Percentiles rank a stretch among this genome's conserved stretches.
These are phyloP conservation scores for Camponotus vicinus DNA, from an alignment of 1,140 invertebrate genomes.

Conservation along the genomic window DNA sequence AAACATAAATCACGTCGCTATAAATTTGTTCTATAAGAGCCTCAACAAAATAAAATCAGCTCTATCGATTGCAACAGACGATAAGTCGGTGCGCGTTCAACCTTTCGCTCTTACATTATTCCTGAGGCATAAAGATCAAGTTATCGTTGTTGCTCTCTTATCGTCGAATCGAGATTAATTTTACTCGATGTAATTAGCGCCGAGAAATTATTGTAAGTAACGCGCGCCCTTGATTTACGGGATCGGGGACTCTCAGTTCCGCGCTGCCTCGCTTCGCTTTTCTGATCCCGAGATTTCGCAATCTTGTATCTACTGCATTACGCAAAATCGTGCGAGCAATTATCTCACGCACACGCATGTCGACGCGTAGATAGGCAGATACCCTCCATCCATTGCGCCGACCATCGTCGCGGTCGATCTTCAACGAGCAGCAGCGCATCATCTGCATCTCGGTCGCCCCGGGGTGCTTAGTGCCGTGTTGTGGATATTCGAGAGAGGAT, in stretches of 20 bases:
- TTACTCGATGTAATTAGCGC: slow-evolving; percentile 47
- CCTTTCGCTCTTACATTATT: slow-evolving; percentile 19
- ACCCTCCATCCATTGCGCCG: slow-evolving; percentile 29
- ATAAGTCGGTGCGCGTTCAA: slow-evolving; percentile 7
- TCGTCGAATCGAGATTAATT: slow-evolving; percentile 45
- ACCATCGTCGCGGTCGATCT: slow-evolving; percentile 33
- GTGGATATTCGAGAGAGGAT: slow-evolving; percentile 70
- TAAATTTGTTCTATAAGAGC: slow-evolving; percentile 11
- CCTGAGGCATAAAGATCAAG: slow-evolving; percentile 37
- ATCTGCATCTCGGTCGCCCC: slow-evolving; percentile 61
- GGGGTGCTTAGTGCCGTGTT: slow-evolving; percentile 45
- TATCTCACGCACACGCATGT: slow-evolving; percentile 40
- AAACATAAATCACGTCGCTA: not conserved
- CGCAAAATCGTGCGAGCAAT: slow-evolving; percentile 59
- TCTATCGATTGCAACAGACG: not conserved
- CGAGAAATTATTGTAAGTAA: slow-evolving; percentile 42
- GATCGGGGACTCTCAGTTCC: not conserved
- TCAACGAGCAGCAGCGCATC: slow-evolving; percentile 50
- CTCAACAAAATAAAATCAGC: not conserved
- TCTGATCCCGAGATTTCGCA: slow-evolving; percentile 58
- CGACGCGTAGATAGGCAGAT: not conserved
- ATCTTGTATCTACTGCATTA: slow-evolving; percentile 63
- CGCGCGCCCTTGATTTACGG: slow-evolving; percentile 53
- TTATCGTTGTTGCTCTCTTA: slow-evolving; percentile 42
- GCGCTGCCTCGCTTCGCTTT: slow-evolving; percentile 12